Evolutionary conservation across 1,140 invertebrate species (phyloP), one percentile per base, ranked within the genome.

Genomic region (Aricia agestis): DNA sequence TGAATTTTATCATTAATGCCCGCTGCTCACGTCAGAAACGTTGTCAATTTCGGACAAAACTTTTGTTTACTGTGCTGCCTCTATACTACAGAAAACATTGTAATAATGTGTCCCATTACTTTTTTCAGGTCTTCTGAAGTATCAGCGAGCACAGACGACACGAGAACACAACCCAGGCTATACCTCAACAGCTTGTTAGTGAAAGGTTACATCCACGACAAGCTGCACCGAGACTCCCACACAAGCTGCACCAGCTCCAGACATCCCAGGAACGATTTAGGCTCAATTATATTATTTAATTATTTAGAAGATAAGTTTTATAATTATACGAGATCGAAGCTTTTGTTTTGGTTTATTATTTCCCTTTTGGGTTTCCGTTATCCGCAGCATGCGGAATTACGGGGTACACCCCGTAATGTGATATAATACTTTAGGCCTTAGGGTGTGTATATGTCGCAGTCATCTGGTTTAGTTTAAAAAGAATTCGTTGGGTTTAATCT

Each of bases 291-390:
- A 52, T 52, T 15, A 2, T 52, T 13, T 15, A 15, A 15, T 52
- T 52, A 52, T 13, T 52, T 52, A 13, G 17, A 25, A 11, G 59
- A 63, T 63, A 63, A 11, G 18, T 25, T 25, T 63, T 19, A 63
- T 63, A 63, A 71, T 71, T 71, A 76, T 73, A 76, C 68, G 45
- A 74, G 63, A 74, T 76, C 75, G 10, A 76, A 76, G 66, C 72
- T 76, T 72, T 76, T 45, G 58, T 72, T 72, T 69, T 71, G 58
- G 72, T 76, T 74, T 70, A 59, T 74, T 70, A 66, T 45, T 31
- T n/a, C n/a, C 41, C 25, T 3, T 18, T 25, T 25, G 25, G 25
- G 25, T 25, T 25, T 25, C 25, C 25, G 25, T 25, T 2, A 3
- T 2, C 25, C 25, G 25, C 3, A 25, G 25, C 25, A 2, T 25